phyloP scores from a whole-genome alignment of 2,888 invertebrate genomes.

The Stenodema calcarata region DNA sequence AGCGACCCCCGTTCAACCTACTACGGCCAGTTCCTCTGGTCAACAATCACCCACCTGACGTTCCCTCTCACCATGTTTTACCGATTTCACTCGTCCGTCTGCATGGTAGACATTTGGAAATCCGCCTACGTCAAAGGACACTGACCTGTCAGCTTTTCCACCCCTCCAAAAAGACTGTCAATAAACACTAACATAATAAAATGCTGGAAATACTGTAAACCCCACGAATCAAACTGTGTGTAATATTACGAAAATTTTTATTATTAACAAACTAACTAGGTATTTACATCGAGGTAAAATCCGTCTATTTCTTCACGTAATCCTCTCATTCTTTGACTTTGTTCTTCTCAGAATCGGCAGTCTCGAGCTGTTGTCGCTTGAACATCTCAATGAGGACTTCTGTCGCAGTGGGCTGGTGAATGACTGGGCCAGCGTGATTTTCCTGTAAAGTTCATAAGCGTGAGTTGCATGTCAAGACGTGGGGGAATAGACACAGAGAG shows the following conservation, averaged over 20 bases:
- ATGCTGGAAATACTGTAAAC: no score
- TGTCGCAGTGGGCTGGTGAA: slow-evolving; percentile 70
- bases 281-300: not conserved
- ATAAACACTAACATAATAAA: not conserved
- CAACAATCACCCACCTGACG: slow-evolving; percentile 75
- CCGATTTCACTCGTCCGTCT: slow-evolving; percentile 79
- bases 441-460: slow-evolving; percentile 59
- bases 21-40: slow-evolving; percentile 76
- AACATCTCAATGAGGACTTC: slow-evolving; percentile 63
- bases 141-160: not conserved
- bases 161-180: not conserved
- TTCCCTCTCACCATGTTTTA: slow-evolving; percentile 80
- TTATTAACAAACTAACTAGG: not conserved
- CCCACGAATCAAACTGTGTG: no score
- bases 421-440: slow-evolving; percentile 67
- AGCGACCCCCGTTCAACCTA: slow-evolving; percentile 69
- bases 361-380: slow-evolving; percentile 50
- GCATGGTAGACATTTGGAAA: slow-evolving; percentile 80
- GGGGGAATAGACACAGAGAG: no score
- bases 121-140: slow-evolving; percentile 68
- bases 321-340: not conserved
- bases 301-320: not conserved
- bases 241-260: no score
- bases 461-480: not conserved
- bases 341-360: not conserved